Conservation (phyloP, 2,113 vertebrate species). For the Lampris incognitus region DNA sequence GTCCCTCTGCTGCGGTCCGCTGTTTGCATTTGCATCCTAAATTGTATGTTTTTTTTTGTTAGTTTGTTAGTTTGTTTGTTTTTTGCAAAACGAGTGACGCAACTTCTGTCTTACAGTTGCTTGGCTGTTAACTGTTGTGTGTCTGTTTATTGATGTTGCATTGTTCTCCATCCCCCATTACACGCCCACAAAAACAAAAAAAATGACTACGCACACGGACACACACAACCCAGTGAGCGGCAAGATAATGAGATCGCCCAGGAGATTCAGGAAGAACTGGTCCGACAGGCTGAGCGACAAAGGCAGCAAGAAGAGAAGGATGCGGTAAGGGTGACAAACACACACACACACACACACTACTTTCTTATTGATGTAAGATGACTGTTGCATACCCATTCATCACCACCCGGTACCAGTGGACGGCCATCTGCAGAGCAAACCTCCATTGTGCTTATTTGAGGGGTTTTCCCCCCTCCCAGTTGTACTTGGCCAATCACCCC, state of each 20-base stretch:
- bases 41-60: too few species aligned
- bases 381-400: neutral
- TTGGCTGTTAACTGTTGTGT: neutral
- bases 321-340: slow-evolving; percentile 81
- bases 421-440: neutral
- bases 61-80: too few species aligned
- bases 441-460: too few species aligned
- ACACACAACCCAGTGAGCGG: slow-evolving; percentile 82
- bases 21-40: too few species aligned
- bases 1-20: too few species aligned
- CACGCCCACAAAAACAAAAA: neutral
- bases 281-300: slow-evolving; percentile 89
- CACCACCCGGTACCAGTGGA: neutral
- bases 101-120: too few species aligned
- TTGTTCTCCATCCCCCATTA: neutral
- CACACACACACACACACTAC: neutral
- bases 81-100: too few species aligned
- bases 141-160: neutral
- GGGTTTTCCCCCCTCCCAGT: too few species aligned
- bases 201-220: neutral
- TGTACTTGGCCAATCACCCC: too few species aligned
- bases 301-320: slow-evolving; percentile 93
- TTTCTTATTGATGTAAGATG: neutral
- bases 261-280: slow-evolving; percentile 94
- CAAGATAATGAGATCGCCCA: slow-evolving; percentile 94